Evolutionary conservation across 2,888 invertebrate genomes (phyloP).

Genomic region (Pilophorus perplexus): DNA sequence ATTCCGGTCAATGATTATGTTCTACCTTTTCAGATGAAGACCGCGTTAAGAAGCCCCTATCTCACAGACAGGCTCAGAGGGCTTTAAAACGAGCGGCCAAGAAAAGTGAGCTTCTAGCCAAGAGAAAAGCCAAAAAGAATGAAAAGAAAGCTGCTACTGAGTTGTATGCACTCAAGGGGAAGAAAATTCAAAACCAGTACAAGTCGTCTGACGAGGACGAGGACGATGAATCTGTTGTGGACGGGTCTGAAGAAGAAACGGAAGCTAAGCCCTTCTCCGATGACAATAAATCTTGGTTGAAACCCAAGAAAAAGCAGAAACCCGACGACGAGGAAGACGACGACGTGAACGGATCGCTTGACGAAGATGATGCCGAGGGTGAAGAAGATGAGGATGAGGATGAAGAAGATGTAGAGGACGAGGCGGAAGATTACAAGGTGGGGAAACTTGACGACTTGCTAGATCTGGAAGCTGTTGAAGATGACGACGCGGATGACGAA

Average conservation of each 20-base stretch:
- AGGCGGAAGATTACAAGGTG: constrained; percentile 35
- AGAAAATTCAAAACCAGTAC: constrained; percentile 44
- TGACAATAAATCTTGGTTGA: constrained; percentile 70
- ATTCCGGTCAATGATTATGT: too few relatives aligned
- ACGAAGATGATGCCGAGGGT: constrained; percentile 54
- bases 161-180: constrained; percentile 23
- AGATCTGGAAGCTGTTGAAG: constrained; percentile 56
- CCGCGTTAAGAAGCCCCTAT: constrained; percentile 53
- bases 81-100: constrained; percentile 60
- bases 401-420: constrained; percentile 26
- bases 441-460: constrained; percentile 3
- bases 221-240: constrained; percentile 48
- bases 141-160: neutral
- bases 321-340: constrained; percentile 48
- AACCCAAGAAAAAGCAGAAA: constrained; percentile 57
- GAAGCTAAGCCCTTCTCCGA: constrained; percentile 61
- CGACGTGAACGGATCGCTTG: too few relatives aligned
- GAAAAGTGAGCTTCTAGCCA: constrained; percentile 53
- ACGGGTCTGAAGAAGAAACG: constrained; percentile 33
- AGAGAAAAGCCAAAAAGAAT: constrained; percentile 40
- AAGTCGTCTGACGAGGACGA: constrained; percentile 41
- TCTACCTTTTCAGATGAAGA: constrained; percentile 45
- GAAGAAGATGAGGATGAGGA: constrained; percentile 47
- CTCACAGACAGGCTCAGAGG: constrained; percentile 69
- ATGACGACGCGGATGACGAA: constrained; percentile 53